phyloP scores from a whole-genome alignment of 2,797 vertebrate genomes.

The Periparus ater region DNA sequence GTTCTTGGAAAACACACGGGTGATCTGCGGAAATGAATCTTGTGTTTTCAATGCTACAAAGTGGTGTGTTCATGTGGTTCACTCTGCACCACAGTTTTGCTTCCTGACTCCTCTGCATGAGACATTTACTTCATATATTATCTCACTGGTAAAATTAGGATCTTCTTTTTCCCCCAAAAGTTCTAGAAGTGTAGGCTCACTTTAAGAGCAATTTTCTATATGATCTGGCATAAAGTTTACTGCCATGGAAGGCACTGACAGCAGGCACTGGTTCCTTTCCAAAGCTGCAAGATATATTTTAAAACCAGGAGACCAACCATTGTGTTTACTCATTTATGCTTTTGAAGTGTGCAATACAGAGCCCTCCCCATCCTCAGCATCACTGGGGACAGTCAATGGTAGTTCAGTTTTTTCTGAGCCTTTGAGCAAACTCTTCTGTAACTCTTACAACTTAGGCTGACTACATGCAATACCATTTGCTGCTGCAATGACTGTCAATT shows the following conservation, averaged over 20 bases:
- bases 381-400: background rate
- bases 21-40: background rate
- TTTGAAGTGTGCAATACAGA: background rate
- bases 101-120: background rate
- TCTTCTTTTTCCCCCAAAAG: background rate
- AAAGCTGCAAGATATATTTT: background rate
- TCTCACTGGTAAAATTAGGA: background rate
- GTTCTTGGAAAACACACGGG: background rate
- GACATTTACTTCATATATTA: background rate
- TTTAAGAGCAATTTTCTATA: background rate
- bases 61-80: background rate
- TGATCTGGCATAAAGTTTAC: background rate
- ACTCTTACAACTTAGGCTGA: background rate
- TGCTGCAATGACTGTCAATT: background rate
- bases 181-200: background rate
- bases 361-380: background rate
- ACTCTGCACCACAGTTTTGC: background rate
- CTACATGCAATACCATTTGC: background rate
- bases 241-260: background rate
- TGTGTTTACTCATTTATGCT: background rate
- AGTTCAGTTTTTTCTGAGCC: background rate
- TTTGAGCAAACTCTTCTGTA: background rate
- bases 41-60: background rate
- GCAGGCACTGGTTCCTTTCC: background rate
- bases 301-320: background rate